phyloP scores from a whole-genome alignment of 1,140 invertebrate genomes.

The Lasaia peninsularis region DNA sequence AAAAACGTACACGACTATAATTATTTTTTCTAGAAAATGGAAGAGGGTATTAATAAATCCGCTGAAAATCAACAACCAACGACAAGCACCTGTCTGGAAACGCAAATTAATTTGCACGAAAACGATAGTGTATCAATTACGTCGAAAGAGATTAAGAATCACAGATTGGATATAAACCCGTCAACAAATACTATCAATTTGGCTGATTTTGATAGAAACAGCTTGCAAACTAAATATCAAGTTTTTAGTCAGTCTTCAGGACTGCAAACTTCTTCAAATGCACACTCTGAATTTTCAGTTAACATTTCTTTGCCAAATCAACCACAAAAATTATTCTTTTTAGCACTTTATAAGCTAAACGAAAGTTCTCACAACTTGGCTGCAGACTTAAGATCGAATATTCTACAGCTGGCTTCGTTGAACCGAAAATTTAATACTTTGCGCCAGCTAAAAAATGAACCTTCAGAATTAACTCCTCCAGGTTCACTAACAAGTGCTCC shows the following conservation, averaged over 20 bases:
- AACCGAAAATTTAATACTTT: neutral
- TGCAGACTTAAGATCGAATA: slow-evolving; percentile 18
- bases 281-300: slow-evolving; percentile 30
- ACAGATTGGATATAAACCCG: slow-evolving; percentile 22
- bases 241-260: neutral
- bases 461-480: slow-evolving; percentile 46
- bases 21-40: neutral
- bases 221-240: neutral
- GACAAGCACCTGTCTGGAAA: slow-evolving; percentile 13
- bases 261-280: slow-evolving; percentile 22
- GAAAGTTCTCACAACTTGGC: slow-evolving; percentile 40
- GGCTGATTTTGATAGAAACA: neutral
- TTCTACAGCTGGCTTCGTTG: neutral
- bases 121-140: slow-evolving; percentile 20
- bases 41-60: neutral
- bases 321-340: slow-evolving; percentile 46
- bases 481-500: slow-evolving; percentile 60
- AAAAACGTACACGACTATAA: too few relatives aligned
- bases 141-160: slow-evolving; percentile 25
- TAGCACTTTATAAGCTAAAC: slow-evolving; percentile 53
- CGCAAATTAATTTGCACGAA: slow-evolving; percentile 12
- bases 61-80: slow-evolving; percentile 14
- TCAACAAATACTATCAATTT: neutral
- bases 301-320: slow-evolving; percentile 22
- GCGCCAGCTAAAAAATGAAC: slow-evolving; percentile 13